These are phyloP conservation scores for Pogonomyrmex barbatus DNA, from an alignment of 1,140 invertebrate species.

Conservation along the genomic window DNA sequence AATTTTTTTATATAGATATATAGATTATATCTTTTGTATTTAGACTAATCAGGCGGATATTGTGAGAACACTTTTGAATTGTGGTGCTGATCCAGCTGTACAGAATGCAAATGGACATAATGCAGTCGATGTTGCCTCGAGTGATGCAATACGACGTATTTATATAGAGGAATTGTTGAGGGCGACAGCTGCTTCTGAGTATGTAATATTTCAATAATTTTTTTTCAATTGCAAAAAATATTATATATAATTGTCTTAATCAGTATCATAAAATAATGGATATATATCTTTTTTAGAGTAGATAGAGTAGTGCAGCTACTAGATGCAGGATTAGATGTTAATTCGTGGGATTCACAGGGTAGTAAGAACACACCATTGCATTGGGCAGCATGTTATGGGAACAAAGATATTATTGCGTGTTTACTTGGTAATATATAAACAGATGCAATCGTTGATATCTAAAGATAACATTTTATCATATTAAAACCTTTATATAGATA, in stretches of 20 bases:
- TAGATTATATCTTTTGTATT: conserved; percentile 54
- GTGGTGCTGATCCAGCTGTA: conserved; percentile 88
- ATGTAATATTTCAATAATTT: conserved; percentile 70
- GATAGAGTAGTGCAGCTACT: conserved; percentile 85
- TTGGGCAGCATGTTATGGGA: conserved; percentile 89
- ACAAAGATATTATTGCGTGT: conserved; percentile 87
- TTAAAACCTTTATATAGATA: conserved; percentile 82
- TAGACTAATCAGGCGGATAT: conserved; percentile 88
- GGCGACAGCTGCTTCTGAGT: conserved; percentile 89
- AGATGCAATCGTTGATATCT: not conserved
- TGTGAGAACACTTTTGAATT: conserved; percentile 87
- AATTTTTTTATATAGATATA: not conserved
- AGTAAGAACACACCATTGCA: conserved; percentile 89
- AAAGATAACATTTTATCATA: not conserved
- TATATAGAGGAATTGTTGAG: conserved; percentile 89
- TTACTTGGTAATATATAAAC: conserved; percentile 85
- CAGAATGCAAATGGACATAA: conserved; percentile 87
- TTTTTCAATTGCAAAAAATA: not conserved
- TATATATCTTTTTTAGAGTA: conserved; percentile 79
- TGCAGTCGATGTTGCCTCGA: conserved; percentile 86
- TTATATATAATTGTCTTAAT: not conserved
- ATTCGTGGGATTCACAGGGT: conserved; percentile 87
- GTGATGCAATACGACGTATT: conserved; percentile 86
- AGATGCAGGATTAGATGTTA: conserved; percentile 87
- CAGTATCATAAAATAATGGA: not conserved